Conservation (phyloP, 1,140 invertebrate genomes). For the Ostrea denselamellosa region DNA sequence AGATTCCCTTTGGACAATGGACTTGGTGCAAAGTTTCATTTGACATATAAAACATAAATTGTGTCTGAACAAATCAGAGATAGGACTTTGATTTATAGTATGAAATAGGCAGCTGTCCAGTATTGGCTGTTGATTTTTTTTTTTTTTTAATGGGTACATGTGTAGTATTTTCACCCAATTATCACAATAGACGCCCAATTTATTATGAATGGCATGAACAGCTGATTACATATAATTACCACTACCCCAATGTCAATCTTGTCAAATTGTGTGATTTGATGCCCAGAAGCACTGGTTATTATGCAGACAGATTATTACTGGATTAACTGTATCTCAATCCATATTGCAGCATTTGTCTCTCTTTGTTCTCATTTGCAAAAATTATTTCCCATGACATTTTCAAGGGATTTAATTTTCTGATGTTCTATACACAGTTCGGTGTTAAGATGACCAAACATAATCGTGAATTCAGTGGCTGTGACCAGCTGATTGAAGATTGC, state of each 20-base stretch:
- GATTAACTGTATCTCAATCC: not conserved
- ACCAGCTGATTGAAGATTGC: slow-evolving; percentile 15
- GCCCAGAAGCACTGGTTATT: not conserved
- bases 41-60: too few species aligned
- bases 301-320: not conserved
- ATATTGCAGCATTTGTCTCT: not conserved
- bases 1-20: too few species aligned
- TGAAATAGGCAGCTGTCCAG: too few species aligned
- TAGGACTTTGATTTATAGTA: too few species aligned
- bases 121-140: too few species aligned
- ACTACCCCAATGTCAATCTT: not conserved
- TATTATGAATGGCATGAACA: not conserved
- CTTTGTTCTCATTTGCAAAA: not conserved
- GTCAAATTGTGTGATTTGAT: not conserved
- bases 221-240: not conserved
- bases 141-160: too few species aligned
- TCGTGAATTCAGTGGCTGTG: not conserved
- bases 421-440: not conserved
- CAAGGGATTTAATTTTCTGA: slow-evolving; percentile 2
- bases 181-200: not conserved
- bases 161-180: not conserved
- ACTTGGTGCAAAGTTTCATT: too few species aligned
- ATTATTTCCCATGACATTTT: not conserved
- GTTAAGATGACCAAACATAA: slow-evolving; percentile 6
- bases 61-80: too few species aligned